phyloP scores from a whole-genome alignment of 2,113 vertebrate genomes.

The Struthidea cinerea region DNA sequence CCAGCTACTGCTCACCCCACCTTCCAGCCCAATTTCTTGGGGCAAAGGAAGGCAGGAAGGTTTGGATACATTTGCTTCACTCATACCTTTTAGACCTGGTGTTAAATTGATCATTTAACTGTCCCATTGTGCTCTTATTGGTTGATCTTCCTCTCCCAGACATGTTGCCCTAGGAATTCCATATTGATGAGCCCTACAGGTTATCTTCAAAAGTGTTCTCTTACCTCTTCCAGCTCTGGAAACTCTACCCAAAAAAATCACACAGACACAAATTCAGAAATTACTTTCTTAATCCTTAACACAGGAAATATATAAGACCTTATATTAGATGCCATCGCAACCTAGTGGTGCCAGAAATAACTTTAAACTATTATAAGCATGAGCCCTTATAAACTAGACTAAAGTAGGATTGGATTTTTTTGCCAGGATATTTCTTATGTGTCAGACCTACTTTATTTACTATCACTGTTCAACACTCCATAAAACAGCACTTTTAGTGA shows the following conservation, averaged over 20 bases:
- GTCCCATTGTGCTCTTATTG: not conserved
- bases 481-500: not conserved
- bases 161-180: not conserved
- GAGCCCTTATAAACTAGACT: not conserved
- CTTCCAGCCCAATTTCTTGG: not conserved
- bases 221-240: not conserved
- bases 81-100: not conserved
- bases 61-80: not conserved
- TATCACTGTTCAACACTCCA: not conserved
- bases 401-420: not conserved
- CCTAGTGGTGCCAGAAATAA: not conserved
- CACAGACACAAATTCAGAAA: not conserved
- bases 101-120: not conserved
- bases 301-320: not conserved
- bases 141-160: not conserved
- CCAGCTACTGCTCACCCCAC: not conserved
- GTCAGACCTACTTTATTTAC: not conserved
- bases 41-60: not conserved
- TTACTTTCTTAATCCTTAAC: not conserved
- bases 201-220: not conserved
- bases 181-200: not conserved
- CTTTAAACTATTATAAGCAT: not conserved
- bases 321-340: not conserved
- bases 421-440: not conserved
- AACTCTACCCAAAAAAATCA: not conserved